Evolutionary conservation across 2,888 invertebrate genomes (phyloP), one percentile per base, ranked within the genome.

Genomic region (Tinea semifulvella): DNA sequence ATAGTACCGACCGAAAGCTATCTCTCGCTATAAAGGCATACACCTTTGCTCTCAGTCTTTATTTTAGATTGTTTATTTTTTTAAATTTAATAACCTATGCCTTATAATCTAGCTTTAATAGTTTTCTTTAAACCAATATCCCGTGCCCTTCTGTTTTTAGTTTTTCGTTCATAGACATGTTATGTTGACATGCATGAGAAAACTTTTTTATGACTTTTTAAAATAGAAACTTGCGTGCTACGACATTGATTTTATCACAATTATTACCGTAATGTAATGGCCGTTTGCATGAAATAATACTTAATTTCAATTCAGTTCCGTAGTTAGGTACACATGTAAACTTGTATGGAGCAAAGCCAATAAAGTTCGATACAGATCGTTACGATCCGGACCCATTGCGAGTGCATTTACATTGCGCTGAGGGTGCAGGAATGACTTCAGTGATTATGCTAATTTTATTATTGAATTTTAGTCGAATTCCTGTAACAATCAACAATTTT

Each of bases 381-480:
- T 45, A 31, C 46, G 31, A 40, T 40, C 22, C 22, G 20, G 22
- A 13, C 40, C 20, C 31, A 27, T 11, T 31, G 43, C 43, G 31
- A 39, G 31, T 47, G 43, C 44, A 49, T 46, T 47, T 46, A 42
- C 19, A 27, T 17, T 31, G 40, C 10, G 10, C 17, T 28, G 43
- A 58, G 72, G 73, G 69, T 70, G 69, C 70, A 69, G 56, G 63
- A 57, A 61, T 66, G 60, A 64, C 59, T 67, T 56, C 61, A 48
- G 58, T 64, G 76, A 77, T 79, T 79, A 80, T 77, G 79, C 57
- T 68, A 75, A 79, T 79, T 73, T 76, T 76, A 76, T 70, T 70
- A 68, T 62, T 60, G 61, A 69, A 68, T 68, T 69, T 65, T n/a
- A n/a, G n/a, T n/a, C n/a, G n/a, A n/a, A n/a, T n/a, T n/a, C n/a